Percentiles rank a stretch among this genome's conserved stretches.
Evolutionary conservation across 2,797 vertebrate species (phyloP).

Genomic region (Sebastolobus altivelis): DNA sequence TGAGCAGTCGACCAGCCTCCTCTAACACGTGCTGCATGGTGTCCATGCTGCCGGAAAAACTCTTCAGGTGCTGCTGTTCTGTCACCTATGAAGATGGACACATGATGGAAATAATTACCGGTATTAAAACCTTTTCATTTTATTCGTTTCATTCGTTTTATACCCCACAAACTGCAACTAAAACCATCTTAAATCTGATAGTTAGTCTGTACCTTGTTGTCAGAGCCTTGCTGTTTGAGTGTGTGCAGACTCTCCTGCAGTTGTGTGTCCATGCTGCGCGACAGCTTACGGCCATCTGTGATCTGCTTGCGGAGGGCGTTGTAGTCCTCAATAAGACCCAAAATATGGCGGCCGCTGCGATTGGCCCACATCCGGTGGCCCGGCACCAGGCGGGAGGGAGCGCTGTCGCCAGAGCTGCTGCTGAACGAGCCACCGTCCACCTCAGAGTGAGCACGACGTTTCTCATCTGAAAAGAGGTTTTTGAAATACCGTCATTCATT

Average conservation of each 20-base stretch:
- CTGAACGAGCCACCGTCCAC: slow-evolving; percentile 77
- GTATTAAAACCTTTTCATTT: not conserved
- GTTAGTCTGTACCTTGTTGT: slow-evolving; percentile 64
- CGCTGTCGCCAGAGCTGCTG: slow-evolving; percentile 74
- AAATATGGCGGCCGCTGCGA: slow-evolving; percentile 86
- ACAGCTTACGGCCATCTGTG: slow-evolving; percentile 86
- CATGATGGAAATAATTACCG: not conserved
- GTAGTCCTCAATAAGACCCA: slow-evolving; percentile 93
- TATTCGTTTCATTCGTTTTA: not conserved
- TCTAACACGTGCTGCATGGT: slow-evolving; percentile 89
- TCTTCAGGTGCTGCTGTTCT: slow-evolving; percentile 75
- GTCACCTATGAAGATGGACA: slow-evolving; percentile 65
- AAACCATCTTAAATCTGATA: not conserved
- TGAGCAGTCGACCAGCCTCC: slow-evolving; percentile 89
- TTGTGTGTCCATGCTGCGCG: slow-evolving; percentile 83
- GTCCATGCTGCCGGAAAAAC: slow-evolving; percentile 76
- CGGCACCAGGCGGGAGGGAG: slow-evolving; percentile 84
- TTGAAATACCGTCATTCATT: not conserved
- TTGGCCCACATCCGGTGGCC: slow-evolving; percentile 90
- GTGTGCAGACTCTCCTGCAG: slow-evolving; percentile 79
- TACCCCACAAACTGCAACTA: not conserved
- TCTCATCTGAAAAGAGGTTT: slow-evolving; percentile 59
- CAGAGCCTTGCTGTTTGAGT: slow-evolving; percentile 61
- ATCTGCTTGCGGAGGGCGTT: slow-evolving; percentile 91
- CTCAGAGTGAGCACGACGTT: slow-evolving; percentile 43